A percentile compares a stretch with the other conserved stretches of the same genome.
Evolutionary conservation across 2,113 vertebrate species (phyloP).

Genomic region (Gymnobelideus leadbeateri): DNA sequence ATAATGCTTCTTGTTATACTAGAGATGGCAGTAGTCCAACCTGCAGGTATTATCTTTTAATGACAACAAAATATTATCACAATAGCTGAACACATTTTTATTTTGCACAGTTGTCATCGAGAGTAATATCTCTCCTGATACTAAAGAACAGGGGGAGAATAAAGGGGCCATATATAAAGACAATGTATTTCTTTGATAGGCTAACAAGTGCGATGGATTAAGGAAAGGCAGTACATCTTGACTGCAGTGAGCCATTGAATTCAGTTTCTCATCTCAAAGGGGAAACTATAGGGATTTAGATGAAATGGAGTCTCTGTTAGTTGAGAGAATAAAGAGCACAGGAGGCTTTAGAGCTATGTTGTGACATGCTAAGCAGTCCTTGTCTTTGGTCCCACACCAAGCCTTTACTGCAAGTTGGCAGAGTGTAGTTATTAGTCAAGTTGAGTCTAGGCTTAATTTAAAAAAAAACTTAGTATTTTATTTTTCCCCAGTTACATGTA

Average conservation of each 20-base stretch:
- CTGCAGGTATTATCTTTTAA: slow-evolving; percentile 32
- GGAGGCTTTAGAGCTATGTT: background rate
- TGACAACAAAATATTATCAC: background rate
- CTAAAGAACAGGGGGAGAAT: slow-evolving; percentile 34
- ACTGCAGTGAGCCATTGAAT: slow-evolving; percentile 28
- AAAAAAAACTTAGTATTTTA: too few species aligned
- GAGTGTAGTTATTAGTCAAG: background rate
- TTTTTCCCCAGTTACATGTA: too few species aligned
- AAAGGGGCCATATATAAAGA: slow-evolving; percentile 45
- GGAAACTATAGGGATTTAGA: background rate
- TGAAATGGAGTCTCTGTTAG: background rate
- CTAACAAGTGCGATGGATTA: slow-evolving; percentile 10
- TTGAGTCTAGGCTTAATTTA: background rate
- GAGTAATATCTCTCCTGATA: slow-evolving; percentile 16
- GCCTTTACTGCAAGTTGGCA: background rate
- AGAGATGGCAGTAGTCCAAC: background rate
- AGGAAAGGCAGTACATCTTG: background rate
- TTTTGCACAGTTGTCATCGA: background rate
- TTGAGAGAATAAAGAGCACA: slow-evolving; percentile 19
- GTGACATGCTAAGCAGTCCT: background rate
- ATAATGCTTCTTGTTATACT: background rate
- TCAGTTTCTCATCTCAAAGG: slow-evolving; percentile 29
- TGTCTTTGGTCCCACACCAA: background rate
- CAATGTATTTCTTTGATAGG: background rate
- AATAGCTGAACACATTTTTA: slow-evolving; percentile 20